Conservation (phyloP, 2,888 invertebrate genomes). For the Scrobipalpa costella region DNA sequence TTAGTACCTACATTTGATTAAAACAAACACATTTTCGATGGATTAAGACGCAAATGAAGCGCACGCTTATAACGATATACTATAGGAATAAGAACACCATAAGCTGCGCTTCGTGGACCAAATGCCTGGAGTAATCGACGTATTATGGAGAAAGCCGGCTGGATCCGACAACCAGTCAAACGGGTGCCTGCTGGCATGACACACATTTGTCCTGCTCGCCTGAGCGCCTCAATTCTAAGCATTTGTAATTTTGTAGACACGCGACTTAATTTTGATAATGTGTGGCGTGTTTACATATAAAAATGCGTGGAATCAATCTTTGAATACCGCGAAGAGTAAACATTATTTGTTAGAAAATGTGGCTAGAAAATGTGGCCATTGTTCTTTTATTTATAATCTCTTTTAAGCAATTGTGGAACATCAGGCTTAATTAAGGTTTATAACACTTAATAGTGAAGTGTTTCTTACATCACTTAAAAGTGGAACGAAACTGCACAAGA, state of each 20-base stretch:
- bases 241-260: slow-evolving; percentile 22
- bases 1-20: too few relatives aligned
- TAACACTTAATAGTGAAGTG: background rate
- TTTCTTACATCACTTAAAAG: background rate
- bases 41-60: background rate
- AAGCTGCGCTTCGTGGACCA: background rate
- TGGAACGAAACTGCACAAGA: background rate
- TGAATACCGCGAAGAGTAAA: background rate
- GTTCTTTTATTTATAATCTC: too few relatives aligned
- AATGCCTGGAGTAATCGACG: slow-evolving; percentile 42
- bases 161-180: slow-evolving; percentile 57
- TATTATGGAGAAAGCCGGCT: slow-evolving; percentile 52
- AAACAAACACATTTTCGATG: background rate
- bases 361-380: too few relatives aligned
- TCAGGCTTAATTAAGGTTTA: too few relatives aligned
- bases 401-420: too few relatives aligned
- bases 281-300: background rate
- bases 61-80: background rate
- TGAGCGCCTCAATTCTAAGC: slow-evolving; percentile 33
- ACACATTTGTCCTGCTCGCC: slow-evolving; percentile 49
- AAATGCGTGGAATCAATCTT: background rate
- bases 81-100: background rate
- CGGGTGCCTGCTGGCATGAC: slow-evolving; percentile 52
- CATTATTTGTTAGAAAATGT: too few relatives aligned
- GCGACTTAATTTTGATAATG: slow-evolving; percentile 4